A percentile compares a stretch with the other conserved stretches of the same genome.
Conservation (phyloP, 2,888 invertebrate genomes). For the Athetis lepigone region DNA sequence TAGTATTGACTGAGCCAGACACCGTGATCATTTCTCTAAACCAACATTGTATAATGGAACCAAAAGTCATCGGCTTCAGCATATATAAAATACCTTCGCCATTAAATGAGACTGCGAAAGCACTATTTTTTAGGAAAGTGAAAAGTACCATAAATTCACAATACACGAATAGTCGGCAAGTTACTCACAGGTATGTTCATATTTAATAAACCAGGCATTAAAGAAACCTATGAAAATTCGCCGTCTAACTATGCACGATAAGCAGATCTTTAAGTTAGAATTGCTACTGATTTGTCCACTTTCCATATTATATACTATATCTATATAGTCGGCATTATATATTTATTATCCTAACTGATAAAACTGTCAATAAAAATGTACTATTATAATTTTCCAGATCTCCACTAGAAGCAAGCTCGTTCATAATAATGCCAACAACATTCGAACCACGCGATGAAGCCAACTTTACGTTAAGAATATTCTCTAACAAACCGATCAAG, state of each 20-base stretch:
- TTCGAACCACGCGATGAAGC: constrained; percentile 98
- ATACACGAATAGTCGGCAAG: constrained; percentile 97
- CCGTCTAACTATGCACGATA: too few relatives aligned
- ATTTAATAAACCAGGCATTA: too few relatives aligned
- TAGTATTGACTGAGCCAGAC: constrained; percentile 92
- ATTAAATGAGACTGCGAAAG: constrained; percentile 94
- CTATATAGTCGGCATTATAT: not conserved
- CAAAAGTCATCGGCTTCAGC: constrained; percentile 97
- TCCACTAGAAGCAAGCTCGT: constrained; percentile 95
- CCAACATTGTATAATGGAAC: constrained; percentile 97
- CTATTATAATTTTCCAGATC: constrained; percentile 89
- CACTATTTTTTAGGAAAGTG: constrained; percentile 95
- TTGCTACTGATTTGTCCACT: too few relatives aligned
- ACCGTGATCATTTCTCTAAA: constrained; percentile 95
- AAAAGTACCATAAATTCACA: constrained; percentile 97
- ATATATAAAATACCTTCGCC: constrained; percentile 94
- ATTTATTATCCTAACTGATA: too few relatives aligned
- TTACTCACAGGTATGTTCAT: constrained; percentile 90
- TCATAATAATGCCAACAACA: constrained; percentile 96
- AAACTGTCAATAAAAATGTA: too few relatives aligned
- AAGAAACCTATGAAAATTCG: too few relatives aligned
- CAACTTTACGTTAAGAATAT: constrained; percentile 95
- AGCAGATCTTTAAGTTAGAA: too few relatives aligned
- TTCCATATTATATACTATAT: too few relatives aligned
- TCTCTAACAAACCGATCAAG: constrained; percentile 94